These are phyloP conservation scores for Dryas iulia DNA, from an alignment of 1,140 invertebrate species.

Conservation along the genomic window DNA sequence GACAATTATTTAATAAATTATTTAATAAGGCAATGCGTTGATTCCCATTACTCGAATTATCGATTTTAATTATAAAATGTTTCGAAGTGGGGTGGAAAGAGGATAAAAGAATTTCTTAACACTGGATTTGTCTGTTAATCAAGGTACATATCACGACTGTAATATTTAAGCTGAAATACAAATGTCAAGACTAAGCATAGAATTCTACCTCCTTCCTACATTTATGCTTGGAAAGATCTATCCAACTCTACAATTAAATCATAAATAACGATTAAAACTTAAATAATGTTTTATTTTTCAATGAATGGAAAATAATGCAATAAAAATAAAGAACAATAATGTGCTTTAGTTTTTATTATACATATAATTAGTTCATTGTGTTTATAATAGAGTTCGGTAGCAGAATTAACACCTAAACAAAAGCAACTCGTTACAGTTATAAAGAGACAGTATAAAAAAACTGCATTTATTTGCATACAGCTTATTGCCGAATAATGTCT, in stretches of 20 bases:
- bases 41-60: too few relatives aligned
- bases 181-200: background rate
- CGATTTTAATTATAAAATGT: too few relatives aligned
- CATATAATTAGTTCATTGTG: constrained; percentile 39
- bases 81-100: too few relatives aligned
- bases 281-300: background rate
- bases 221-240: background rate
- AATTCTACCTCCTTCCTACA: background rate
- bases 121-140: too few relatives aligned
- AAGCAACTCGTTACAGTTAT: constrained; percentile 43
- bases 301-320: background rate
- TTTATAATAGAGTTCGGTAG: constrained; percentile 59
- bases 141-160: too few relatives aligned
- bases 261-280: background rate
- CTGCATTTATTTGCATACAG: constrained; percentile 67
- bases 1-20: too few relatives aligned
- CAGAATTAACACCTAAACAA: constrained; percentile 40
- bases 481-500: constrained; percentile 49
- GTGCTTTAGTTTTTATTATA: background rate
- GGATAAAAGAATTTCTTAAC: too few relatives aligned
- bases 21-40: too few relatives aligned
- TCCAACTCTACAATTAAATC: background rate
- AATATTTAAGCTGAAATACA: too few relatives aligned
- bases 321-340: background rate
- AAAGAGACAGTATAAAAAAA: constrained; percentile 52